Evolutionary conservation across 2,797 vertebrate species (phyloP).

Genomic region (Neostethus bicornis): DNA sequence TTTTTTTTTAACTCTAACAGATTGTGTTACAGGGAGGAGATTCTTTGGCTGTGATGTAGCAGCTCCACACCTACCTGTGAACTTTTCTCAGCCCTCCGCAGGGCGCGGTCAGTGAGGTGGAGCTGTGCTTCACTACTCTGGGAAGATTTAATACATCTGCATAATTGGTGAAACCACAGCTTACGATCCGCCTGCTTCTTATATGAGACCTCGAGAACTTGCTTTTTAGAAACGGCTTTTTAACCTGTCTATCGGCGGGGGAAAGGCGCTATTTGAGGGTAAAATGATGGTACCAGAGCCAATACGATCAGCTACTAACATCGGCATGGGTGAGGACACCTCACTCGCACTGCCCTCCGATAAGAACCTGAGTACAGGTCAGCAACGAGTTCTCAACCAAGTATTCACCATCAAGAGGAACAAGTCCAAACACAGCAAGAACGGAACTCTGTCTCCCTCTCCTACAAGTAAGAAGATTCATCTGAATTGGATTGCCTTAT

Average conservation of each 20-base stretch:
- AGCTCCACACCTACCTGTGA: constrained; percentile 33
- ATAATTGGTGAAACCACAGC: background rate
- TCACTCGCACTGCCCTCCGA: constrained; percentile 80
- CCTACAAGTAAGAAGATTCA: constrained; percentile 56
- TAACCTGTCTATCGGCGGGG: background rate
- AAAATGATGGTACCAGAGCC: constrained; percentile 70
- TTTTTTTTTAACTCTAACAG: too few relatives aligned
- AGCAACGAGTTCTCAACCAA: constrained; percentile 76
- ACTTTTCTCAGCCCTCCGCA: constrained; percentile 1
- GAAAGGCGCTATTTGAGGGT: constrained; percentile 1
- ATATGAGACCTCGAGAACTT: background rate
- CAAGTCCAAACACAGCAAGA: constrained; percentile 60
- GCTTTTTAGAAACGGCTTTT: background rate
- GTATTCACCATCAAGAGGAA: constrained; percentile 74
- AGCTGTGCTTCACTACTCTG: constrained; percentile 13
- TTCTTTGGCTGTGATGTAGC: background rate
- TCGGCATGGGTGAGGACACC: constrained; percentile 67
- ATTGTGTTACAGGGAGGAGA: too few relatives aligned
- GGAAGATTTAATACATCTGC: constrained; percentile 3
- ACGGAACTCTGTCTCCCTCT: constrained; percentile 20
- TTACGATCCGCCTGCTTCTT: background rate
- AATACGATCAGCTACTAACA: constrained; percentile 58
- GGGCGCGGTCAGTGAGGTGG: constrained; percentile 66
- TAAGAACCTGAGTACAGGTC: constrained; percentile 56
- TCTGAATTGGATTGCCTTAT: background rate